Percentiles rank a stretch among this genome's conserved stretches.
These are phyloP conservation scores for Camptogramma bilineatum DNA, from an alignment of 2,888 invertebrate genomes.

Conservation along the genomic window DNA sequence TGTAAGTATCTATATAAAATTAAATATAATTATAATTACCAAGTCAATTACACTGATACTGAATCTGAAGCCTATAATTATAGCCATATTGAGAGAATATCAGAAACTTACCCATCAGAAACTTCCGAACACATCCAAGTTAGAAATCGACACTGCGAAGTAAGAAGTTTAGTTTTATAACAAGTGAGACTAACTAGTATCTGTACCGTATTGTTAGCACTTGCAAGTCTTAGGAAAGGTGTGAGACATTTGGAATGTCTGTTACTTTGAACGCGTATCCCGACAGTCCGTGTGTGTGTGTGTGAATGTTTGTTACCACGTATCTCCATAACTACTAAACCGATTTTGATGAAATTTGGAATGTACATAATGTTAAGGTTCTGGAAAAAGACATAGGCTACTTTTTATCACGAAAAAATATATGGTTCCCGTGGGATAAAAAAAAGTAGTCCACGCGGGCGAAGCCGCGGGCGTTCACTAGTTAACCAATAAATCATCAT, in stretches of 20 bases:
- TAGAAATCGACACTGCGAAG: constrained; percentile 41
- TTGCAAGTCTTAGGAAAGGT: constrained; percentile 20
- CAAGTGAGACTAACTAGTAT: constrained; percentile 37
- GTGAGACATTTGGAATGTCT: no score
- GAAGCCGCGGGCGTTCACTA: no score
- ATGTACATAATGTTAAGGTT: no score
- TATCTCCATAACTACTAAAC: no score
- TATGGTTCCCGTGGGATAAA: no score
- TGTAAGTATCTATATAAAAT: no score
- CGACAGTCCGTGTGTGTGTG: no score
- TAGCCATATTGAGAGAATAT: constrained; percentile 11
- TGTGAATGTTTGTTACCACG: no score
- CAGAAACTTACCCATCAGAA: constrained; percentile 39
- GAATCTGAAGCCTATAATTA: constrained; percentile 3
- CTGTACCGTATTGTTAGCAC: constrained; percentile 33
- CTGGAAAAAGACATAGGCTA: no score
- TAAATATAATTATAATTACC: neutral
- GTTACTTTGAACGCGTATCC: neutral
- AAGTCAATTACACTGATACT: neutral
- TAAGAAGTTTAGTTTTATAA: constrained; percentile 44
- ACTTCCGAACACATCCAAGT: constrained; percentile 39
- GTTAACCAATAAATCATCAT: no score
- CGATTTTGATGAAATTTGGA: neutral
- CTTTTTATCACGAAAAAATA: no score
- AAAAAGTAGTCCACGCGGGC: no score